Base-by-base conservation (phyloP, 2,113 vertebrate genomes). In the Ctenomys sociabilis region DNA sequence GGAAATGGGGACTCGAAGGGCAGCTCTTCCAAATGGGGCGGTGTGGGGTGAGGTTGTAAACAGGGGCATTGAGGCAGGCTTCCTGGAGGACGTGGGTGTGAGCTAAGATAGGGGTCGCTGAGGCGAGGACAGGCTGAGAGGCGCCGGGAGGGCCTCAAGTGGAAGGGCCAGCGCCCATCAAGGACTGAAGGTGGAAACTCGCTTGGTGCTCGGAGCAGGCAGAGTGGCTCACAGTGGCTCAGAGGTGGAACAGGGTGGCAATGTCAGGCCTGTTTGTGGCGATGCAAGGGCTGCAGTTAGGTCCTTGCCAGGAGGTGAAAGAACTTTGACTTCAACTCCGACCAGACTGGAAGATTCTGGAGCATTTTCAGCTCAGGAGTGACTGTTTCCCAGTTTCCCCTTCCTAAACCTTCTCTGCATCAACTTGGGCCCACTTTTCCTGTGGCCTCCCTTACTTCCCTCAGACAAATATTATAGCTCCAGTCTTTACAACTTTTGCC, bases 241-340 rank as follows among this genome's bases (percentile, higher is more conserved):
- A 54, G 45, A n/a, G 66, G 19, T 10, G 2, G 3, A 11, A 8
- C 1, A 0, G 59, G 63, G 1, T 73, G 49, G 68, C 78, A 22
- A 5, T 35, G 16, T 6, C 17, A 13, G 37, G 8, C 17, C 83
- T 32, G 45, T 0, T 11, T 32, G 37, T 28, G 40, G 63, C 1
- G 8, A 0, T 12, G 30, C 22, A n/a, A 16, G 26, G 0, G n/a
- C 24, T 1, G 45, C 3, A 49, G 2, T 16, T 0, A 9, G 9
- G 57, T 5, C 16, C 80, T 75, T 37, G 37, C 32, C 70, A 28
- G 45, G 59, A 82, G 22, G 17, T 64, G 17, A 59, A 28, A 86
- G 64, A 32, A 45, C 82, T 63, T 81, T 8, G 43, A 81, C 52
- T 83, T 16, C 26, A 57, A 52, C 26, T 70, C 57, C 12, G 61